Evolutionary conservation across 2,797 vertebrate genomes (phyloP).

Genomic region (Sebastes umbrosus): DNA sequence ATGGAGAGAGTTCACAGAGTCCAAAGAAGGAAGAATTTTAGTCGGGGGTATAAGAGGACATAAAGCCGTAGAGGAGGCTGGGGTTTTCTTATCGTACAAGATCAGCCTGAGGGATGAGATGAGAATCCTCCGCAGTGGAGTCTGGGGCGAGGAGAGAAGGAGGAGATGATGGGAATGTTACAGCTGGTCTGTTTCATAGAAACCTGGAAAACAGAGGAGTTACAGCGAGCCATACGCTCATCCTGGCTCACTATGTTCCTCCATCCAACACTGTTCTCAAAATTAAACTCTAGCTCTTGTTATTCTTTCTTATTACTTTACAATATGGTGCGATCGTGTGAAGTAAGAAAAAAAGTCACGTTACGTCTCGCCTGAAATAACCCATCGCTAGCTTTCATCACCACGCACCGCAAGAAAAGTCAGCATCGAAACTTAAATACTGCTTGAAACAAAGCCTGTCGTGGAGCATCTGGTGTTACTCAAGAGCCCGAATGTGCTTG

Average conservation of each 20-base stretch:
- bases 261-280: neutral
- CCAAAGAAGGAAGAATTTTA: constrained; percentile 11
- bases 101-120: constrained; percentile 28
- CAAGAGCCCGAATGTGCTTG: constrained; percentile 22
- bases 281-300: neutral
- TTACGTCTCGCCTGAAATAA: neutral
- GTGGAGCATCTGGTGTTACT: constrained; percentile 62
- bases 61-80: neutral
- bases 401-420: constrained; percentile 2
- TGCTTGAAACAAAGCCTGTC: constrained; percentile 20
- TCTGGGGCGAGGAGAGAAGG: neutral
- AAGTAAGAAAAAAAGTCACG: neutral
- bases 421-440: constrained; percentile 8
- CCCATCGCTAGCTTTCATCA: neutral
- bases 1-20: constrained; percentile 32
- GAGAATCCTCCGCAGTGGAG: constrained; percentile 17
- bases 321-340: neutral
- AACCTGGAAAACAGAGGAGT: constrained; percentile 32
- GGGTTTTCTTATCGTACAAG: constrained; percentile 27
- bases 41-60: constrained; percentile 3
- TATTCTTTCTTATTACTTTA: neutral
- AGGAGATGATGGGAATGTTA: constrained; percentile 24
- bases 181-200: constrained; percentile 57
- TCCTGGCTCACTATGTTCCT: constrained; percentile 1
- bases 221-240: constrained; percentile 31